Base-by-base conservation (phyloP, 2,888 invertebrate genomes). In the Cryptus armator region DNA sequence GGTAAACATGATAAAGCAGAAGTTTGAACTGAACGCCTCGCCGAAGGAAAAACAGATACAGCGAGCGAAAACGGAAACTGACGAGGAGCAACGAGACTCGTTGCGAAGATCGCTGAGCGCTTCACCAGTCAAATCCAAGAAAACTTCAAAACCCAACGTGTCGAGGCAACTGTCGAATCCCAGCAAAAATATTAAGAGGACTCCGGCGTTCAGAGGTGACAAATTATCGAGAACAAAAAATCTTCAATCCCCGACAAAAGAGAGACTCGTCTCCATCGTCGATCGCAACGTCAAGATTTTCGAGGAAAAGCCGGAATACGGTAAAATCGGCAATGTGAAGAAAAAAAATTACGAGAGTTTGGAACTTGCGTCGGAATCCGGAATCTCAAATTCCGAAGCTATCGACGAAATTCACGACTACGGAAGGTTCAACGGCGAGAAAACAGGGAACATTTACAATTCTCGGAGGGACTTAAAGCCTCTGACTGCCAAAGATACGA, bases 131-230 rank as follows among this genome's bases (percentile, higher is more conserved):
- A 87, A 86, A 66, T 70, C 71, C 5, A 87, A 87, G 37, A 85
- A 83, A 46, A 88, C 81, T 82, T 74, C 86, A 6, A 87, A 84
- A 88, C 94, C 93, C 44, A 86, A 92, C 7, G 87, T 95, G 7
- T 91, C 94, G 0, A 91, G 95, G 0, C 95, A 95, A 87, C 91
- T 90, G 0, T 95, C 95, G 86, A 95, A 95, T 86, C 95, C 95
- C 0, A 94, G 94, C 0, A 95, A 95, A 81, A 95, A 95, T 87
- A 95, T 95, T n/a, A 95, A 95, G 90, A 91, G 95, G 72, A 95
- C 95, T 43, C 95, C 95, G 10, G 95, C 95, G 1, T 95, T 95
- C 90, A 92, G 95, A 59, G 92, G 95, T 78, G 95, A 95, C 86
- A 94, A 94, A 32, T 79, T 87, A 7, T 48, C 86, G 12, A 83